Conservation (phyloP, 2,113 vertebrate species). For the Trichechus manatus region DNA sequence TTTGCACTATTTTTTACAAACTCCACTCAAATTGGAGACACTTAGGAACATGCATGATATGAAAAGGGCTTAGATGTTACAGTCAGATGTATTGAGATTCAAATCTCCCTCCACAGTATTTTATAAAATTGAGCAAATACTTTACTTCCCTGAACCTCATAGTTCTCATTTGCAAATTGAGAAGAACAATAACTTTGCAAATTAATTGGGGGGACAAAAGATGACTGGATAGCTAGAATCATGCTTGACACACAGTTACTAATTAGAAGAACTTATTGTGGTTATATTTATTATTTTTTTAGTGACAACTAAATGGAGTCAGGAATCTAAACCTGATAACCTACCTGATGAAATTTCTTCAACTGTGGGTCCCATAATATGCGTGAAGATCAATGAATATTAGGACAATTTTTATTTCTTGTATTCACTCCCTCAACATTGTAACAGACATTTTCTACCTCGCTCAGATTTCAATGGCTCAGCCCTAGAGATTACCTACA, state of each 20-base stretch:
- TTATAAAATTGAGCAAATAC: neutral
- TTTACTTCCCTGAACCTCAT: neutral
- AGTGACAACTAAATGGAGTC: neutral
- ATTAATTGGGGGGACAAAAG: neutral
- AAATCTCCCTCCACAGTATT: neutral
- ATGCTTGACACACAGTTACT: neutral
- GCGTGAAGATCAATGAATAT: neutral
- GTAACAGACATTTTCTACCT: neutral
- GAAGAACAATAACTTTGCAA: neutral
- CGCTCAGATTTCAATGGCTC: neutral
- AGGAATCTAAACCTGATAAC: neutral
- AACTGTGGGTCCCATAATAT: neutral
- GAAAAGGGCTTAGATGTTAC: neutral
- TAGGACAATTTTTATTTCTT: neutral
- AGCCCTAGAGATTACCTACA: no score
- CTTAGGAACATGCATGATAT: neutral
- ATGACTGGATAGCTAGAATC: neutral
- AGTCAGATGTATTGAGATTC: neutral
- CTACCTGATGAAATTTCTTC: neutral
- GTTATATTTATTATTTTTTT: neutral
- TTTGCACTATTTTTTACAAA: constrained; percentile 22
- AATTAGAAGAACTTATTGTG: neutral
- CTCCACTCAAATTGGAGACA: neutral
- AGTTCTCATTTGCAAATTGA: neutral
- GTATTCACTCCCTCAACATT: neutral